Base-by-base conservation (phyloP, 2,113 vertebrate species). In the Columba janthina region DNA sequence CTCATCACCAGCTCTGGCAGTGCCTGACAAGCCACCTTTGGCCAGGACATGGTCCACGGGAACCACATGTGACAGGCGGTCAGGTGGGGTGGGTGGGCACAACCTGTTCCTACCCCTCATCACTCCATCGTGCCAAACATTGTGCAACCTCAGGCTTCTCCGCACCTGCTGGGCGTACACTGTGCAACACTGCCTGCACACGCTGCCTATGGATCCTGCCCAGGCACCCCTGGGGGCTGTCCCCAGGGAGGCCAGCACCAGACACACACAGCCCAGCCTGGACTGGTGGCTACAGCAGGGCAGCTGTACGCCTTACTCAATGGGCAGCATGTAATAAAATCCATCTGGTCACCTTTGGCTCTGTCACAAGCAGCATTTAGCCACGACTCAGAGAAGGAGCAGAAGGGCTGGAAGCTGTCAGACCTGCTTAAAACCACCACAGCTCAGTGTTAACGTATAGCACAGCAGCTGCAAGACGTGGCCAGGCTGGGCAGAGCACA, bases 401-500 rank as follows among this genome's bases (percentile, higher is more conserved):
- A 78, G 85, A 70, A 93, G 88, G 93, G 84, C 79, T 93, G 90
- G 88, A 94, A 91, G 54, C 88, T 72, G 65, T 93, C 92, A 87
- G 75, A 76, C 46, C 58, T 50, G 83, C 85, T 94, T 75, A 87
- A 28, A 89, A 21, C 65, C 16, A 9, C 61, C 3, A 12, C 8
- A 5, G 73, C 84, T 89, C 82, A 62, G 54, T 3, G 44, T 81
- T 76, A 51, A 81, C 2, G 3, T 42, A 62, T 65, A 60, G 81
- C 69, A 15, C 67, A 50, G 77, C 76, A n/a, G 80, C 92, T 80
- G 90, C 29, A 14, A 83, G 79, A 50, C 84, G 1, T 25, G 44
- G 89, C 48, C 61, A 56, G 75, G 75, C 75, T 48, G 36, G 67
- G 86, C 62, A 78, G 19, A 51, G 38, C 7, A 0, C 61, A 11